Evolutionary conservation across 1,140 invertebrate species (phyloP), one percentile per base, ranked within the genome.

Genomic region (Ceratosolen solmsi): DNA sequence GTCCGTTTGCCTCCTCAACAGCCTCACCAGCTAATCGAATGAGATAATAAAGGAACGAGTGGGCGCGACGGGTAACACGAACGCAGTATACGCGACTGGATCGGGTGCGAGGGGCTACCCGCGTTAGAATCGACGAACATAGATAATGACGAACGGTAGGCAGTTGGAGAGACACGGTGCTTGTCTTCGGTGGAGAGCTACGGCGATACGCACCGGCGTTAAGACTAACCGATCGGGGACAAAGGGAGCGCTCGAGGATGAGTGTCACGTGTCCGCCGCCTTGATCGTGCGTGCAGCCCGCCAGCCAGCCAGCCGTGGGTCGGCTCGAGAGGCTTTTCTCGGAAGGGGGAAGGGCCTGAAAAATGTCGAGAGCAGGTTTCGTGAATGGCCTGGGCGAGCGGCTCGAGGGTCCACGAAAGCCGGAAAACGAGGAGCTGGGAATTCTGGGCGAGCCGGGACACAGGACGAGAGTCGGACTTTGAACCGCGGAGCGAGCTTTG

Each of bases 331-430:
- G 58, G 22, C 58, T 81, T 81, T 81, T 81, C 72, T 75, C 49
- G 72, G 72, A 75, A 81, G 22, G 71, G 63, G 60, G 38, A 30
- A 49, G 60, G 60, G 27, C 7, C 46, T 54, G 79, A 65, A 80
- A 80, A 73, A 72, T 73, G 70, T 27, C 25, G 68, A 58, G 77
- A 63, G 78, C 78, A 73, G 70, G 78, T 80, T 73, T 60, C 36
- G 36, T 68, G 71, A 80, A 80, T 68, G 56, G 73, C 27, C 63
- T 25, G 73, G 1, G 46, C 25, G 17, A 58, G 3, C 20, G 17
- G 5, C 3, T 58, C 58, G 5, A 63, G n/a, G 25, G 5, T 30
- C 25, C 30, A 30, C 8, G 30, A 33, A 22, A 22, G 51, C 51
- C 27, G 38, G 51, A 58, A 75, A 56, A 76, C 20, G 60, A n/a